Conservation (phyloP, 2,888 invertebrate species). For the Heliconius erato region DNA sequence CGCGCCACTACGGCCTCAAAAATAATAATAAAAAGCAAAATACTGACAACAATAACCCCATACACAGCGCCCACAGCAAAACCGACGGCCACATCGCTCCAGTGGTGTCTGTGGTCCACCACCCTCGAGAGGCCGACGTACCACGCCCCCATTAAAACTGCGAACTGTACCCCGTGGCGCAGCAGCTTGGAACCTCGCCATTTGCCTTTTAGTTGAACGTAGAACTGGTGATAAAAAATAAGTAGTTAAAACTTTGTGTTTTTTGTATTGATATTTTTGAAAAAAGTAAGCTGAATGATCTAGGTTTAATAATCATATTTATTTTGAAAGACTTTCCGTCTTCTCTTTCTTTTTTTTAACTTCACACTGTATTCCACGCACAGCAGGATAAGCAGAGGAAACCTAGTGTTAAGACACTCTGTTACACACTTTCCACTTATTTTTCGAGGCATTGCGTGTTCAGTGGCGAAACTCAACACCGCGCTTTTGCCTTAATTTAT, state of each 20-base stretch:
- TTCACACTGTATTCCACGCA: too few species aligned
- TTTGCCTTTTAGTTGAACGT: conserved; percentile 91
- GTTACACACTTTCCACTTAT: too few species aligned
- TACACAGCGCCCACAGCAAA: conserved; percentile 85
- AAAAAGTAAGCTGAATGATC: too few species aligned
- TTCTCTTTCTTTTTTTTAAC: too few species aligned
- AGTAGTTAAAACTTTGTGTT: not conserved
- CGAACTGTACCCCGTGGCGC: conserved; percentile 90
- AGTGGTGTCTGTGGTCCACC: conserved; percentile 95
- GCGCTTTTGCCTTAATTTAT: too few species aligned
- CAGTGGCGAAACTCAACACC: too few species aligned
- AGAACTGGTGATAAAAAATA: conserved; percentile 86
- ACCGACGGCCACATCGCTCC: conserved; percentile 94
- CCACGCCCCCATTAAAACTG: conserved; percentile 88
- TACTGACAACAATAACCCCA: conserved; percentile 83
- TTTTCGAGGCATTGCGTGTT: too few species aligned
- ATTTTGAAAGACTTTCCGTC: too few species aligned
- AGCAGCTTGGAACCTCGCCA: conserved; percentile 91
- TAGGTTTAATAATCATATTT: too few species aligned
- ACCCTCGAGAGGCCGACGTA: conserved; percentile 92
- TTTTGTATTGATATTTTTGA: not conserved
- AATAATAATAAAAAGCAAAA: not conserved
- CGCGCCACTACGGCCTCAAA: not conserved
- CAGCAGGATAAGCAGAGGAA: too few species aligned
- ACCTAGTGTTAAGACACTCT: too few species aligned